Base-by-base conservation (phyloP, 2,113 vertebrate species). In the Chunga burmeisteri region DNA sequence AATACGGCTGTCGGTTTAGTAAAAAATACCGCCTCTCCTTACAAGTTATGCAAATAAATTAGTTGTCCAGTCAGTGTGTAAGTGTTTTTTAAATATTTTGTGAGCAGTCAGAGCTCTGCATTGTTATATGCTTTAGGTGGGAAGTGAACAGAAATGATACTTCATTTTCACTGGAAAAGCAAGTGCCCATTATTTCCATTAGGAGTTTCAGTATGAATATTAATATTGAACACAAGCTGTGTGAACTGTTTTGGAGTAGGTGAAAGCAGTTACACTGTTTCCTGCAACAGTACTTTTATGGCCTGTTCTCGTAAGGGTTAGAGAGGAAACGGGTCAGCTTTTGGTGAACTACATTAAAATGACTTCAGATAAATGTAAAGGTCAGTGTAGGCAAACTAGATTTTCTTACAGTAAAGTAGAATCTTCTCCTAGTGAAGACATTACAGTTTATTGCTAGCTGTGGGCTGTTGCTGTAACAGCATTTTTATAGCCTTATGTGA, bases 361-460 rank as follows among this genome's bases (percentile, higher is more conserved):
- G 62, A 27, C 67, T 91, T 89, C 68, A 92, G 47, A 53, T 80
- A 81, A 97, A 82, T 40, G 21, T 93, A 91, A 96, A 96, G 92
- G 95, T 96, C 92, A 96, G 16, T 42, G 34, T 72, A 87, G 91
- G 62, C 82, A 96, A 89, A 89, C 77, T 82, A 73, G 85, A 66
- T 92, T 93, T 90, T 94, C 85, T 92, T 90, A 38, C 38, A 91
- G 67, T 93, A 70, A 89, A 95, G 79, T 46, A 81, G 42, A 81
- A 80, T 85, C 61, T 88, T 80, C 66, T 93, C 23, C 65, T 87
- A 44, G 55, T 82, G 34, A 91, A 91, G 88, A 93, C 63, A 84
- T 93, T 95, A 90, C 66, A 56, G 78, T 97, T 97, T 96, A 96
- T 95, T 95, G 67, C 96, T 97, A 66, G 92, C 95, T 95, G 82